Conservation (phyloP, 2,888 invertebrate genomes). For the Leucophenga maculata region DNA sequence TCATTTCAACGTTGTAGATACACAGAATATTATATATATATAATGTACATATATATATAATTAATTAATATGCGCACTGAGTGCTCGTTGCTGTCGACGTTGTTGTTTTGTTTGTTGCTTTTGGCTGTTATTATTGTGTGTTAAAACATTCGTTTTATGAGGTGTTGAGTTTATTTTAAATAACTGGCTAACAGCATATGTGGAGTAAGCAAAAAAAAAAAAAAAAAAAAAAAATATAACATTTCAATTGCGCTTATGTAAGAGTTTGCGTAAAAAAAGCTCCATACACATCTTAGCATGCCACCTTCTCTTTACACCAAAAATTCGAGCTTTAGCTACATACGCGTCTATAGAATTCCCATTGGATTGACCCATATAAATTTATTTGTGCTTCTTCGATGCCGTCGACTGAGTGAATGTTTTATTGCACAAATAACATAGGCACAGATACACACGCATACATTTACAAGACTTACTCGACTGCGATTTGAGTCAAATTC, state of each 20-base stretch:
- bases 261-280: neutral
- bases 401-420: constrained; percentile 12
- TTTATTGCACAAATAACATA: constrained; percentile 17
- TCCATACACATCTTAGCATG: neutral
- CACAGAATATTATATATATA: constrained; percentile 12
- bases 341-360: constrained; percentile 61
- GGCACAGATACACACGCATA: constrained; percentile 7
- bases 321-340: constrained; percentile 10
- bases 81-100: constrained; percentile 30
- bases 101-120: constrained; percentile 22
- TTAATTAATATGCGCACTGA: constrained; percentile 48
- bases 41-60: neutral
- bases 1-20: constrained; percentile 17
- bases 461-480: no score
- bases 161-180: constrained; percentile 62
- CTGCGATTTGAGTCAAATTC: no score
- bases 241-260: neutral
- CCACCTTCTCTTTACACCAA: constrained; percentile 1
- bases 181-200: constrained; percentile 37
- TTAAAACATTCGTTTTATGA: constrained; percentile 63
- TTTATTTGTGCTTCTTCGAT: constrained; percentile 17
- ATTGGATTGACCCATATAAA: constrained; percentile 71
- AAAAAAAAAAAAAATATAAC: neutral
- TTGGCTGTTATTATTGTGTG: constrained; percentile 38
- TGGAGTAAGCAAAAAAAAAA: constrained; percentile 33